Base-by-base conservation (phyloP, 2,888 invertebrate genomes). In the Nomada ferruginata region DNA sequence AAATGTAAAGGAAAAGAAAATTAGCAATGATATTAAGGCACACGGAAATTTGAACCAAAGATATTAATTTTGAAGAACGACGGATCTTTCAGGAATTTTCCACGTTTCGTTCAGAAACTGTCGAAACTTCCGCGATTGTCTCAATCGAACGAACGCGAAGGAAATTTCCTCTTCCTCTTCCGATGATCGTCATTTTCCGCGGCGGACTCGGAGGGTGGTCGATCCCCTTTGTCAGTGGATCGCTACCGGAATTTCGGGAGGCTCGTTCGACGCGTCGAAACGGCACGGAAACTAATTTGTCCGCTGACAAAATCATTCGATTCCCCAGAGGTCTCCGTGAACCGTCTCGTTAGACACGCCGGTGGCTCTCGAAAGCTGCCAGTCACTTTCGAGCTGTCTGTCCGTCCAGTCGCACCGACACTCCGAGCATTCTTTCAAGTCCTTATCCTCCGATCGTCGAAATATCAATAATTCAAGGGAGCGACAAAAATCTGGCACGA, bases 271-370 rank as follows among this genome's bases (percentile, higher is more conserved):
- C 10, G 63, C 60, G 60, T 50, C 29, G 57, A 82, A 71, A 68
- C 42, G 26, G n/a, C 20, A 42, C 44, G 71, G 65, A 73, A 82
- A 78, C 71, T 82, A 83, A 83, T 83, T 78, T 83, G 68, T 60
- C 44, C 64, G 68, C 77, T 82, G 71, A 82, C 82, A 59, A 69
- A 82, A 78, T 77, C 77, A 50, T 79, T 60, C 64, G 69, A 76
- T 78, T 75, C 68, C 66, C 36, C 26, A 7, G 71, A 44, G 82
- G 20, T 44, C 11, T 2, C 68, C 57, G 44, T 74, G 63, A 68
- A 75, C 47, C 53, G 26, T 42, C 55, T 42, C 15, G 18, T 82
- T 82, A 60, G 83, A 78, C 74, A 72, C 78, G 78, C 52, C 52
- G 44, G 65, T 44, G 52, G 50, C 26, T 50, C 55, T 42, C n/a